A percentile compares a stretch with the other conserved stretches of the same genome.
Conservation (phyloP, 2,113 vertebrate species). For the Panthera leo region DNA sequence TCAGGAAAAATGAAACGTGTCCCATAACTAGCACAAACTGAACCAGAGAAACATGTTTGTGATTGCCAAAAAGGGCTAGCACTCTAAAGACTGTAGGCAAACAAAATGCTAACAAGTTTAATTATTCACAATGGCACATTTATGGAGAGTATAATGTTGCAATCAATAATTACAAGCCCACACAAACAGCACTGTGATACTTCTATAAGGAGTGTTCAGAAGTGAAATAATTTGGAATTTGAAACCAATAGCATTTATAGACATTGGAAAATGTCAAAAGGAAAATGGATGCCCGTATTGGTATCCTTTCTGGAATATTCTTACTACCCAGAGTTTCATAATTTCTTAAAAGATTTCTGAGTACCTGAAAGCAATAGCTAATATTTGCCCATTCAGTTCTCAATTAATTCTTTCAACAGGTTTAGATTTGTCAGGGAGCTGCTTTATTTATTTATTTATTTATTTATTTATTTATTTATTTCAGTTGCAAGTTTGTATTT, state of each 20-base stretch:
- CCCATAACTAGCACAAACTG: background rate
- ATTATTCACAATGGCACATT: conserved; percentile 76
- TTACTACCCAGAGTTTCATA: conserved; percentile 46
- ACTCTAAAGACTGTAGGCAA: conserved; percentile 62
- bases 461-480: background rate
- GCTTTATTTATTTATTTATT: background rate
- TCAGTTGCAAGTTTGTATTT: background rate
- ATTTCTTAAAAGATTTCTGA: conserved; percentile 48
- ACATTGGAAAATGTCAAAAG: conserved; percentile 73
- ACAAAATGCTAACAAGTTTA: conserved; percentile 75
- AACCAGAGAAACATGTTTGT: conserved; percentile 26
- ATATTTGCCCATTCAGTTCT: background rate
- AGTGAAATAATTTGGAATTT: conserved; percentile 75
- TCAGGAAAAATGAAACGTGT: background rate
- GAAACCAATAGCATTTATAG: conserved; percentile 75
- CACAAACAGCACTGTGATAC: conserved; percentile 64
- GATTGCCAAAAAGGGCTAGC: conserved; percentile 38
- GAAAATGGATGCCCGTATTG: conserved; percentile 52
- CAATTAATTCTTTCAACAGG: conserved; percentile 16
- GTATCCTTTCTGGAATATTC: conserved; percentile 40
- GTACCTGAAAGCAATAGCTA: conserved; percentile 20
- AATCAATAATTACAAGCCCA: conserved; percentile 78
- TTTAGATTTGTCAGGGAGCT: background rate
- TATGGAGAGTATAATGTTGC: conserved; percentile 68
- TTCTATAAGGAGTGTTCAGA: conserved; percentile 61